Evolutionary conservation across 2,888 invertebrate genomes (phyloP).

Genomic region (Epirrhoe alternata): DNA sequence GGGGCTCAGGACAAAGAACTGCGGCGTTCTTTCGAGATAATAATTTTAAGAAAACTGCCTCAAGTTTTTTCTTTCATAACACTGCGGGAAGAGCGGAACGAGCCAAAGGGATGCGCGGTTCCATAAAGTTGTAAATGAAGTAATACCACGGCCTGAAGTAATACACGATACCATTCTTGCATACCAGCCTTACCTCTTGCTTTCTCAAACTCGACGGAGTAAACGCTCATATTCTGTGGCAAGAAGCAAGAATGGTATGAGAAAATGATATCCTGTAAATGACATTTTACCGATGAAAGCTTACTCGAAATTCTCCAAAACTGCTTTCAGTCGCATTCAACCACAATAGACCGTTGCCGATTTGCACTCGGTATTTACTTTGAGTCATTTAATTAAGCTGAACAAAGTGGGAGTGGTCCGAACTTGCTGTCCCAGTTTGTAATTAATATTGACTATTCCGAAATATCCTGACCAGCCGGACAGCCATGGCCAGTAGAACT

Average conservation of each 20-base stretch:
- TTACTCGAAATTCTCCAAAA: constrained; percentile 48
- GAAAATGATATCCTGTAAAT: too few species aligned
- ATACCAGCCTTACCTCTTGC: too few species aligned
- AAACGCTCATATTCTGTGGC: too few species aligned
- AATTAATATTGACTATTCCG: constrained; percentile 71
- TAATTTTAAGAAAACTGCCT: constrained; percentile 69
- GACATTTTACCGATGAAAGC: constrained; percentile 62
- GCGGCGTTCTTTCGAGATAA: constrained; percentile 59
- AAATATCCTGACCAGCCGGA: constrained; percentile 22
- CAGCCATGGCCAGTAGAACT: constrained; percentile 19
- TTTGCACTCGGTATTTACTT: constrained; percentile 70
- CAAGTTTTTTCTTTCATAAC: constrained; percentile 70
- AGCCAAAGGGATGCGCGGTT: constrained; percentile 65
- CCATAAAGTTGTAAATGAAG: constrained; percentile 83
- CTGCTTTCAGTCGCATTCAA: constrained; percentile 50
- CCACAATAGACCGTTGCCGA: constrained; percentile 60
- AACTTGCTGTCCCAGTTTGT: constrained; percentile 53
- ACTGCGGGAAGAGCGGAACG: constrained; percentile 58
- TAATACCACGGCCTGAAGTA: constrained; percentile 68
- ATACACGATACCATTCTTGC: too few species aligned
- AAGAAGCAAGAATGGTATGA: too few species aligned
- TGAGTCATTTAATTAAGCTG: constrained; percentile 77
- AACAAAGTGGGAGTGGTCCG: constrained; percentile 59
- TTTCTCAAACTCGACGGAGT: too few species aligned
- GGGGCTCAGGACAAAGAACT: constrained; percentile 22